Base-by-base conservation (phyloP, 92 coral and sea anemone genomes). In the Heliopora coerulea region DNA sequence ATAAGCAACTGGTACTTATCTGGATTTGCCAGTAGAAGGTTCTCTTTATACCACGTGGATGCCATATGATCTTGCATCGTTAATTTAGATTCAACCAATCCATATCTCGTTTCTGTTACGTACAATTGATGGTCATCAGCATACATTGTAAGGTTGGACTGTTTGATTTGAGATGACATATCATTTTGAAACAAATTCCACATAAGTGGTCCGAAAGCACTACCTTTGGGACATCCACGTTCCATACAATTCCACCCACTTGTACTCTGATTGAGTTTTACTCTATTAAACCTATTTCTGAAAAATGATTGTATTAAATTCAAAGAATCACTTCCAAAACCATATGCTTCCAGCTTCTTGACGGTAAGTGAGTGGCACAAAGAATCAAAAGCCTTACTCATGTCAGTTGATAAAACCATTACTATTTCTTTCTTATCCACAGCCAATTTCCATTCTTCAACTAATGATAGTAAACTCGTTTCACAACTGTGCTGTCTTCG, bases 61-160 rank as follows among this genome's bases (percentile, higher is more conserved):
- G 54, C n/a, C 15, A 32, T 34, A 21, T 42, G 44, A 14, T 49
- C 48, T 2, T 37, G 34, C 32, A 26, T 24, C 79, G 31, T 50
- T 20, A 65, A 73, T 40, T 40, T 27, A 29, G 56, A 40, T 25
- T 52, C 17, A 24, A 62, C 60, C 29, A 44, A 26, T 24, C 57
- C 35, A 44, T 75, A 6, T 28, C 76, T 70, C 58, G 56, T 17
- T 23, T 52, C 83, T 40, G 46, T 76, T 62, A 27, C 78, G 67
- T 77, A 83, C 57, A 66, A 64, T 41, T 83, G 83, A 32, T 83
- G 83, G 72, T 76, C 86, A 62, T 83, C 86, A 8, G 83, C 82
- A 33, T 68, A 77, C 82, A 83, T 77, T 44, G 72, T 54, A 24
- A 83, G 34, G 18, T 58, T 69, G 11, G 42, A 4, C 27, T 48